Evolutionary conservation across 2,113 vertebrate genomes (phyloP), one percentile per base, ranked within the genome.

Genomic region (Rhombomys opimus): DNA sequence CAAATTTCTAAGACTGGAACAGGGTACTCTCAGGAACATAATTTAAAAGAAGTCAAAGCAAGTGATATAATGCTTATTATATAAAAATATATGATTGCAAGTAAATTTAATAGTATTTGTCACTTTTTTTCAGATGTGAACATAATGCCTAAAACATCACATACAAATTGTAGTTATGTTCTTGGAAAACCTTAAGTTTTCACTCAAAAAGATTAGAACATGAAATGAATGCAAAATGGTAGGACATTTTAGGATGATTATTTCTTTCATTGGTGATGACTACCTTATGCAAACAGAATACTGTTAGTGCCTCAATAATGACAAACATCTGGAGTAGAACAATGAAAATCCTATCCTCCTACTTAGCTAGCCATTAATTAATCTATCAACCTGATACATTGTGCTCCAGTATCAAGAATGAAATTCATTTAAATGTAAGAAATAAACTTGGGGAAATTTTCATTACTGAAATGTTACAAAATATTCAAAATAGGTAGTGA

Each of bases 1-100:
- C 94, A 96, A 94, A 96, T 97, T 89, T 84, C 89, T 80, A 95
- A 96, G 88, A 85, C 68, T 97, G 68, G 97, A 98, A 95, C 22
- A 96, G 72, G 52, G 57, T 87, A 12, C 50, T 41, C 94, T 97
- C 97, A 89, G 96, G 93, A 95, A 85, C 25, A 52, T 75, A 41
- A 97, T 89, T 92, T 95, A 87, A 88, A 87, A 41, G 35, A 46
- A 57, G 93, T 95, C 90, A 81, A 59, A 95, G 23, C 41, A 61
- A 27, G 0, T 76, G 14, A 90, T 41, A 92, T 2, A 59, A 61
- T 80, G 88, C 94, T 91, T 77, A 91, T 90, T 73, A 41, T 89
- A 87, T 67, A 3, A 52, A 80, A 20, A 50, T n/a, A 84, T 87
- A 84, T 41, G 35, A 89, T 91, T 70, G 90, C 85, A 84, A 80